These are phyloP conservation scores for Microhierax caerulescens DNA, from an alignment of 2,797 vertebrate species.

Conservation along the genomic window DNA sequence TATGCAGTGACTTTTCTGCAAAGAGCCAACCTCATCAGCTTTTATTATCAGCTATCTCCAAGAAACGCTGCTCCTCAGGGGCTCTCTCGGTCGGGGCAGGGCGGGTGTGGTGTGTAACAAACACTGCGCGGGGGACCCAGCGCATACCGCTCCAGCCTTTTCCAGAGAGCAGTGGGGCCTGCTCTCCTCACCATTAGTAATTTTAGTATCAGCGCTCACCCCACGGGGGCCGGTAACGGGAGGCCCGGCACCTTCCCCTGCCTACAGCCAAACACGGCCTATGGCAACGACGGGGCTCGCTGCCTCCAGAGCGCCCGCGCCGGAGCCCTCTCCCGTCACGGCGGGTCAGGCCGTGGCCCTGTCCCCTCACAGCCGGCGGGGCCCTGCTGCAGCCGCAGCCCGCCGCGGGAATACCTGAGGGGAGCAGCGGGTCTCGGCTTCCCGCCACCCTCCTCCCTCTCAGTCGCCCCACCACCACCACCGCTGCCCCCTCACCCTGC, in stretches of 20 bases:
- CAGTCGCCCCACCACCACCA: not conserved
- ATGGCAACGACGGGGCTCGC: rapidly evolving
- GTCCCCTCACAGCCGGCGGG: too few species aligned
- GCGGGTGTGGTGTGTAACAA: too few species aligned
- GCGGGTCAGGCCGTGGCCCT: not conserved
- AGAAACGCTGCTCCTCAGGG: not conserved
- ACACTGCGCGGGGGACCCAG: not conserved
- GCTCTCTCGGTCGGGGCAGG: rapidly evolving
- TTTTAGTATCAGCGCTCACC: rapidly evolving
- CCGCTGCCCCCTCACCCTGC: not conserved
- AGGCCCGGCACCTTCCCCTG: not conserved
- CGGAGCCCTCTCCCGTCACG: not conserved
- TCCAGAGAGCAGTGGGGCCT: not conserved
- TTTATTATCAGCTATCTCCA: not conserved
- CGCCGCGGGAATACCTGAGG: not conserved
- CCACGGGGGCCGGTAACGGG: not conserved
- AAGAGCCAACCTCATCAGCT: not conserved
- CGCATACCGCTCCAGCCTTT: not conserved
- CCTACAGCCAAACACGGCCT: not conserved
- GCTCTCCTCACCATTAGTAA: not conserved
- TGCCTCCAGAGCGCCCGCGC: not conserved
- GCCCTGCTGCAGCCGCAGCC: not conserved
- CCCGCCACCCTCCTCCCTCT: not conserved
- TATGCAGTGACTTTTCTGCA: too few species aligned
- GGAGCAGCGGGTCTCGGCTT: not conserved